phyloP scores from a whole-genome alignment of 2,888 invertebrate genomes.

The Arctia plantaginis region DNA sequence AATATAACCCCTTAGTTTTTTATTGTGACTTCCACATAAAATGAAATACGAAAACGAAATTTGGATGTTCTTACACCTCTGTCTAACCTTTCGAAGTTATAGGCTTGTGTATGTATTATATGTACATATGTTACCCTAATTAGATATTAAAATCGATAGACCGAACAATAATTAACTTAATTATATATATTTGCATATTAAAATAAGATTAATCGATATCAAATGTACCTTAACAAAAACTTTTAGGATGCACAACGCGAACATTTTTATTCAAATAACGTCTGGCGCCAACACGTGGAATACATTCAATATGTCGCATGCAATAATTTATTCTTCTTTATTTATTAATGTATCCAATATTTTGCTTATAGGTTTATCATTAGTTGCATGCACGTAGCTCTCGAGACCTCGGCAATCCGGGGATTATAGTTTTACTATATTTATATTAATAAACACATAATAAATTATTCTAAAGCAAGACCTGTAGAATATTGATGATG shows the following conservation, averaged over 20 bases:
- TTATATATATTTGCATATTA: not conserved
- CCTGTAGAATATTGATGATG: not conserved
- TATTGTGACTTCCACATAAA: too few species aligned
- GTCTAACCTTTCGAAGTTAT: too few species aligned
- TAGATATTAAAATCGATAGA: not conserved
- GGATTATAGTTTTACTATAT: not conserved
- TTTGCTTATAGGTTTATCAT: not conserved
- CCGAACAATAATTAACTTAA: not conserved
- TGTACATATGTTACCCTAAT: not conserved
- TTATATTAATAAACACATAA: not conserved
- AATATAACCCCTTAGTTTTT: too few species aligned
- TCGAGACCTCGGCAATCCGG: not conserved
- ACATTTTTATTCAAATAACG: constrained; percentile 55
- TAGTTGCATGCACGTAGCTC: not conserved
- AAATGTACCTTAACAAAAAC: constrained; percentile 49
- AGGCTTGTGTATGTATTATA: too few species aligned
- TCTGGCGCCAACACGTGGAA: constrained; percentile 62
- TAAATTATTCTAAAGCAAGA: not conserved
- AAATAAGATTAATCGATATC: constrained; percentile 14
- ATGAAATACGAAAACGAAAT: too few species aligned
- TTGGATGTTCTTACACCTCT: too few species aligned
- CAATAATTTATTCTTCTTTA: constrained; percentile 1
- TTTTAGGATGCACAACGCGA: constrained; percentile 56
- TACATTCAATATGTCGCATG: constrained; percentile 41
- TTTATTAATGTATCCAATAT: not conserved